phyloP scores from a whole-genome alignment of 2,888 invertebrate genomes.

The Pomacea canaliculata region DNA sequence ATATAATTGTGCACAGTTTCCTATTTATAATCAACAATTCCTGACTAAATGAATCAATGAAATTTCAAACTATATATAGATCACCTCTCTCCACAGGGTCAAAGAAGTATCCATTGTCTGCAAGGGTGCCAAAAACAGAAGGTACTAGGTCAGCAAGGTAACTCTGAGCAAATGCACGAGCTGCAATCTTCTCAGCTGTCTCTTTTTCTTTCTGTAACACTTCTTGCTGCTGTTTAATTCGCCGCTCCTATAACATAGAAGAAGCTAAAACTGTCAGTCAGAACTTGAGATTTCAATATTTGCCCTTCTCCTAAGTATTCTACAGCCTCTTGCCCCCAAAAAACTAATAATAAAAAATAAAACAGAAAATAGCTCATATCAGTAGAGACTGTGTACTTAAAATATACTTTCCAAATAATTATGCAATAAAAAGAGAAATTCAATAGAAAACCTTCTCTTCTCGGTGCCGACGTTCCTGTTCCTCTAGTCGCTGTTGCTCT shows the following conservation, averaged over 20 bases:
- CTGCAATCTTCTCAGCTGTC: conserved; percentile 85
- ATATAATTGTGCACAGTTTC: background rate
- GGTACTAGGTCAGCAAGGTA: conserved; percentile 90
- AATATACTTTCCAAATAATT: no score
- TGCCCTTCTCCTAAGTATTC: no score
- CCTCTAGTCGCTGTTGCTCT: conserved; percentile 84
- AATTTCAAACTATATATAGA: background rate
- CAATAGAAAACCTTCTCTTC: conserved; percentile 65
- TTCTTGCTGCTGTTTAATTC: conserved; percentile 80
- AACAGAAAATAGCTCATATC: no score
- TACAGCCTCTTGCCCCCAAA: no score
- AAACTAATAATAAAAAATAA: no score
- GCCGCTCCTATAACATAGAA: conserved; percentile 74
- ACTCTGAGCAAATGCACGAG: conserved; percentile 85
- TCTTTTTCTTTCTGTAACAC: conserved; percentile 78
- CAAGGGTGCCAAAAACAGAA: conserved; percentile 83
- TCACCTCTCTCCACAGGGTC: conserved; percentile 77
- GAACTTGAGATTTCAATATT: no score
- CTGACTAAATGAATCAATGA: background rate
- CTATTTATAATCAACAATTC: background rate
- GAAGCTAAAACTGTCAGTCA: background rate
- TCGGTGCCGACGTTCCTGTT: conserved; percentile 76
- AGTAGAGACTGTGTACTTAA: no score
- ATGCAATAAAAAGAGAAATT: no score
- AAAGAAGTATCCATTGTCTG: conserved; percentile 78